A percentile compares a stretch with the other conserved stretches of the same genome.
Evolutionary conservation across 2,888 invertebrate genomes (phyloP).

Genomic region (Lepidochitona cinerea): DNA sequence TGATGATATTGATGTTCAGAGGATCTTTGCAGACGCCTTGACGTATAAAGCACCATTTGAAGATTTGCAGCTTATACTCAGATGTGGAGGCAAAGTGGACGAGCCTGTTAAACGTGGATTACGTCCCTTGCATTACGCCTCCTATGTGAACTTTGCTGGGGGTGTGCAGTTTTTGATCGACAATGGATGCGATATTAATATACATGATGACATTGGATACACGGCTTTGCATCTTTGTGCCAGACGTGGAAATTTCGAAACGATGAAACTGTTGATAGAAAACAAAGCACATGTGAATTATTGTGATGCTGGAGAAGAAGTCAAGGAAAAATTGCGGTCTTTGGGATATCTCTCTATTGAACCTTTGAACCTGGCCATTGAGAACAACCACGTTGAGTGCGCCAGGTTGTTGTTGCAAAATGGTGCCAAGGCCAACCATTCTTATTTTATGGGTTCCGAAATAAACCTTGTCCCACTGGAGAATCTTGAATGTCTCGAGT

Average conservation of each 20-base stretch:
- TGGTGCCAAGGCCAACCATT: conserved; percentile 91
- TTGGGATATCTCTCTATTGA: conserved; percentile 76
- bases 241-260: conserved; percentile 81
- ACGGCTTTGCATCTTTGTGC: conserved; percentile 92
- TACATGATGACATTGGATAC: conserved; percentile 90
- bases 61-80: conserved; percentile 87
- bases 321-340: conserved; percentile 48
- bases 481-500: conserved; percentile 84
- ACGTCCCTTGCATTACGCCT: conserved; percentile 91
- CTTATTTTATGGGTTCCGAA: conserved; percentile 93
- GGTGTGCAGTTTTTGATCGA: conserved; percentile 86
- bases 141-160: conserved; percentile 84
- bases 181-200: conserved; percentile 74
- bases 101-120: conserved; percentile 89
- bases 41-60: conserved; percentile 88
- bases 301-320: conserved; percentile 77
- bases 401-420: conserved; percentile 80
- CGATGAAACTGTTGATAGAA: conserved; percentile 77
- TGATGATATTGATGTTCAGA: conserved; percentile 74
- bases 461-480: conserved; percentile 86
- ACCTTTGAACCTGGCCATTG: conserved; percentile 88
- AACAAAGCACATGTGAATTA: conserved; percentile 87
- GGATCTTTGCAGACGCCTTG: conserved; percentile 91
- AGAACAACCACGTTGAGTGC: conserved; percentile 83
- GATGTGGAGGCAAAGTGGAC: conserved; percentile 82